phyloP scores from a whole-genome alignment of 1,140 invertebrate genomes.

The Drosophila bocki region DNA sequence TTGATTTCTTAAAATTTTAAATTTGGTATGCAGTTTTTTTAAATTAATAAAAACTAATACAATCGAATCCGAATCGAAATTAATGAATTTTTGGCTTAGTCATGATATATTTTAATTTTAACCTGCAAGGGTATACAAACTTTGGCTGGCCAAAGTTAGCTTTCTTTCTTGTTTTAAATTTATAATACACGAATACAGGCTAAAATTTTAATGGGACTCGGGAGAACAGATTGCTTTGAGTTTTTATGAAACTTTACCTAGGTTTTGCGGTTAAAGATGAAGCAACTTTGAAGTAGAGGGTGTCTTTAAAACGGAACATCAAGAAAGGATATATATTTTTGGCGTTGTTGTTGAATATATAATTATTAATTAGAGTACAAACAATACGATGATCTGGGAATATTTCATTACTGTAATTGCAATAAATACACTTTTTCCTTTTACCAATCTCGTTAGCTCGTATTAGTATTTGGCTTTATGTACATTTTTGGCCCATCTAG shows the following conservation, averaged over 20 bases:
- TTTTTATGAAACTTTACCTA: constrained; percentile 1
- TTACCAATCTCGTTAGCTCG: not conserved
- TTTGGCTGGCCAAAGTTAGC: too few species aligned
- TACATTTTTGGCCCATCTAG: not conserved
- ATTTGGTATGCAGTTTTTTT: too few species aligned
- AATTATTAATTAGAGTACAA: not conserved
- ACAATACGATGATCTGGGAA: not conserved
- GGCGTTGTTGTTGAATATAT: not conserved
- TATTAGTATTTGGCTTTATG: constrained; percentile 2
- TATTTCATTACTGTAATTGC: not conserved
- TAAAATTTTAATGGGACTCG: constrained; percentile 22
- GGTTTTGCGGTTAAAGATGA: not conserved
- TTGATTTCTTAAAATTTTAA: too few species aligned
- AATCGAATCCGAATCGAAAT: too few species aligned
- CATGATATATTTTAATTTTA: too few species aligned
- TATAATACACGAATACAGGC: constrained; percentile 35
- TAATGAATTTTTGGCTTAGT: too few species aligned
- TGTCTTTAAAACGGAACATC: not conserved
- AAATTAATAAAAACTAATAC: too few species aligned
- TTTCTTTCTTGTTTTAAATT: too few species aligned
- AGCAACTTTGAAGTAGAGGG: not conserved
- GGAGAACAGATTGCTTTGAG: not conserved
- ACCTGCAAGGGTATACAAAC: too few species aligned
- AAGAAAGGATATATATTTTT: not conserved
- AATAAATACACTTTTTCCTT: not conserved